Percentiles rank a stretch among this genome's conserved stretches.
These are phyloP conservation scores for Zapus hudsonius DNA, from an alignment of 2,113 vertebrate species.

Conservation along the genomic window DNA sequence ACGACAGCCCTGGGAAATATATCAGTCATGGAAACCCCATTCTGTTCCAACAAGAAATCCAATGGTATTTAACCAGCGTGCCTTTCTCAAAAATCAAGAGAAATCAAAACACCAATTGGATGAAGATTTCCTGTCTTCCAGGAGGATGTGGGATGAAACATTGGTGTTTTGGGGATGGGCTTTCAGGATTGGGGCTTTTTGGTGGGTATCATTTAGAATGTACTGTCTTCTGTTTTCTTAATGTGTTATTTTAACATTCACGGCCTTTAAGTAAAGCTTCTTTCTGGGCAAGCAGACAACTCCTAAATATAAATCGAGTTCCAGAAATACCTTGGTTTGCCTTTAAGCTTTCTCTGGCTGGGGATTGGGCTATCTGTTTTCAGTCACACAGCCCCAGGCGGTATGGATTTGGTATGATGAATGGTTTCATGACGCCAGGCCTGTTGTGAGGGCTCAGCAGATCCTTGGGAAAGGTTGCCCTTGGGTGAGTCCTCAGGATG, in stretches of 20 bases:
- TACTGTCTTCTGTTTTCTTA: not conserved
- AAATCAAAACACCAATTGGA: not conserved
- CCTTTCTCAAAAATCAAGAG: constrained; percentile 38
- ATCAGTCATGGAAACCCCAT: not conserved
- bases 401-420: constrained; percentile 68
- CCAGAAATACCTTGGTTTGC: constrained; percentile 63
- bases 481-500: not conserved
- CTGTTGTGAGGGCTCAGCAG: constrained; percentile 44
- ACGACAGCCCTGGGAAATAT: not conserved
- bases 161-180: not conserved
- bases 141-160: not conserved
- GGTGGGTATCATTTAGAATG: not conserved
- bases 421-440: not conserved
- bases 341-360: constrained; percentile 57
- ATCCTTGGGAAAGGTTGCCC: constrained; percentile 66
- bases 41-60: not conserved
- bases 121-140: not conserved
- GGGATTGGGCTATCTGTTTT: constrained; percentile 48
- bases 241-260: constrained; percentile 25
- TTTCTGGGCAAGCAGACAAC: constrained; percentile 48
- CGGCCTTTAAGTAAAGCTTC: constrained; percentile 15
- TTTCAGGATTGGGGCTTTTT: not conserved
- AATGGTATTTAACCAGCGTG: not conserved
- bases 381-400: constrained; percentile 52
- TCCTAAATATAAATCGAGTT: constrained; percentile 77